Conservation (phyloP, 2,888 invertebrate genomes). For the Epistrophe eligans region DNA sequence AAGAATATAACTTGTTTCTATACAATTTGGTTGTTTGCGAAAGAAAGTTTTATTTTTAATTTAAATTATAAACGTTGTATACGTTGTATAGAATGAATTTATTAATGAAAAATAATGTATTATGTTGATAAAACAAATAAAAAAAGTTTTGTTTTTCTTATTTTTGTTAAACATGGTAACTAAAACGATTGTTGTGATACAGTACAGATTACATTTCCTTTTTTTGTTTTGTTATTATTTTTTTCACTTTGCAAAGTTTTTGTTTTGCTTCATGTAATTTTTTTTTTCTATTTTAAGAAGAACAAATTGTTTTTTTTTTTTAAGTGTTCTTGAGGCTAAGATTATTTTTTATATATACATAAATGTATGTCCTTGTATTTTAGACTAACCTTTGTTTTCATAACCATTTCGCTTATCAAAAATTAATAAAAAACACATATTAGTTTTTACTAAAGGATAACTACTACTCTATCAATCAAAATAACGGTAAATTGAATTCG, state of each 20-base stretch:
- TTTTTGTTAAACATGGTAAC: conserved; percentile 49
- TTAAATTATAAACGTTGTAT: conserved; percentile 58
- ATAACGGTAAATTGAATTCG: neutral
- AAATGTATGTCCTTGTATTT: neutral
- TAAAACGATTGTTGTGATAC: conserved; percentile 70
- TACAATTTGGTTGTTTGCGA: conserved; percentile 31
- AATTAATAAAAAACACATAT: neutral
- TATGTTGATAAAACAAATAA: conserved; percentile 41
- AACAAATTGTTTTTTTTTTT: conserved; percentile 11
- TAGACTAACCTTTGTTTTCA: neutral
- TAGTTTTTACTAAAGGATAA: neutral
- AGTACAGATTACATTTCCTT: conserved; percentile 61
- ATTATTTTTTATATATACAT: neutral
- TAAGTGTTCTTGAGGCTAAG: conserved; percentile 6
- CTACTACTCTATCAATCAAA: neutral
- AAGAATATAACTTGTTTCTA: conserved; percentile 37
- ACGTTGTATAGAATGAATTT: conserved; percentile 62
- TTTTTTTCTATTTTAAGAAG: conserved; percentile 11
- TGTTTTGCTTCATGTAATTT: conserved; percentile 25
- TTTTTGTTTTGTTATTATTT: conserved; percentile 15
- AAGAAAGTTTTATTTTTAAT: neutral
- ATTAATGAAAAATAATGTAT: conserved; percentile 53
- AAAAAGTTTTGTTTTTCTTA: conserved; percentile 25
- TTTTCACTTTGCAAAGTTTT: conserved; percentile 2
- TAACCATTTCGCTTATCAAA: neutral